Evolutionary conservation across 2,797 vertebrate genomes (phyloP).

Genomic region (Natrix natrix): DNA sequence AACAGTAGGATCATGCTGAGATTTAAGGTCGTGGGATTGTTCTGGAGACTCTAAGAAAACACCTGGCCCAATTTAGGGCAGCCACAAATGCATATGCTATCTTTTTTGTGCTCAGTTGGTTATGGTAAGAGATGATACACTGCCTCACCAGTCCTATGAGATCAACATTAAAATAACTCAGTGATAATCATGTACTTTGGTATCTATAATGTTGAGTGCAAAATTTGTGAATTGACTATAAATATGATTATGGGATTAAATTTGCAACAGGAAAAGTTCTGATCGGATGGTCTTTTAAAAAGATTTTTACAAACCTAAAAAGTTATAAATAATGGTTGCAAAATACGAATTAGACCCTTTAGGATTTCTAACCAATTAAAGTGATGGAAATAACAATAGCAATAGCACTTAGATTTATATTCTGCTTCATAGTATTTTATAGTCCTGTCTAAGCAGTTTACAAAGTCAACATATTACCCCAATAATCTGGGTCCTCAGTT

Average conservation of each 20-base stretch:
- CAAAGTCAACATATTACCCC: too few species aligned
- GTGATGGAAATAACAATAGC: neutral
- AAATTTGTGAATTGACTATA: neutral
- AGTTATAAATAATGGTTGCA: neutral
- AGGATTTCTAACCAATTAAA: neutral
- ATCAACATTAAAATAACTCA: neutral
- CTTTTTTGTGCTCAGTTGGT: neutral
- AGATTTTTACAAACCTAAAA: neutral
- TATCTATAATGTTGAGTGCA: neutral
- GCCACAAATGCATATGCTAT: neutral
- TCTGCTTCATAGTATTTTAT: too few species aligned
- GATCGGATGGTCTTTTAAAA: neutral
- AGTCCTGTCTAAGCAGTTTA: too few species aligned
- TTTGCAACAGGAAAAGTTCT: neutral
- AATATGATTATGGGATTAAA: neutral
- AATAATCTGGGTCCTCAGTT: too few species aligned
- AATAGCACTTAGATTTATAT: too few species aligned
- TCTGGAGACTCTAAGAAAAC: conserved; percentile 15
- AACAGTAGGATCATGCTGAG: neutral
- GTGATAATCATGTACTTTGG: neutral
- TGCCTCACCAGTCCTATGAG: neutral
- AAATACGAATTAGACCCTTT: neutral
- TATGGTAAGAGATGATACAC: neutral
- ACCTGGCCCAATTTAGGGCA: neutral
- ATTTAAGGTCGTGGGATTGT: neutral